These are phyloP conservation scores for Nomada ruficornis DNA, from an alignment of 2,888 invertebrate species.

Conservation along the genomic window DNA sequence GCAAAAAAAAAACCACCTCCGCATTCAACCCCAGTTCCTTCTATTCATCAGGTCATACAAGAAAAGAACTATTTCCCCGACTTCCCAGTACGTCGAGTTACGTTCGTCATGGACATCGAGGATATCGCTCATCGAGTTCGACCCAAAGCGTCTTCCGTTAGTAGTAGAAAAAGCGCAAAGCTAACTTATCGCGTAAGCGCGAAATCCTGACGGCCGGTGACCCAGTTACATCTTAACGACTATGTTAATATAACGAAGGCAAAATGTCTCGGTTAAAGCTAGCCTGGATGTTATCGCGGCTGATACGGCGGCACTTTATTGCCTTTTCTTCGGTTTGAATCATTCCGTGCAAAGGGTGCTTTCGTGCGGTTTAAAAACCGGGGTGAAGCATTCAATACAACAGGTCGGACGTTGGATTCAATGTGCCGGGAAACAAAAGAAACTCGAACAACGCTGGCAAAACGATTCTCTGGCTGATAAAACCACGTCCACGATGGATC, in stretches of 20 bases:
- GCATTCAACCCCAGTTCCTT: too few species aligned
- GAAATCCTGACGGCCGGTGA: constrained; percentile 46
- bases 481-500: not conserved
- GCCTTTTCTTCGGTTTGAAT: constrained; percentile 50
- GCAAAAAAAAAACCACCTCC: too few species aligned
- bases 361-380: constrained; percentile 31
- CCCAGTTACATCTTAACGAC: constrained; percentile 73
- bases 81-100: too few species aligned
- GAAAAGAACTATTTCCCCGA: not conserved
- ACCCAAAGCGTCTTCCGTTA: not conserved
- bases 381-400: constrained; percentile 1
- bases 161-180: constrained; percentile 28
- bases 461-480: not conserved
- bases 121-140: constrained; percentile 10
- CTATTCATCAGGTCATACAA: too few species aligned
- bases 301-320: constrained; percentile 1
- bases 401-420: not conserved
- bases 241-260: constrained; percentile 76
- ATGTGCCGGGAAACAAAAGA: not conserved
- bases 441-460: constrained; percentile 8
- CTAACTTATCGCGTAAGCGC: constrained; percentile 32
- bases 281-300: constrained; percentile 62
- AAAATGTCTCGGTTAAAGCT: constrained; percentile 68
- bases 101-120: not conserved
- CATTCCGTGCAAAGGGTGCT: constrained; percentile 42